Evolutionary conservation across 2,888 invertebrate species (phyloP), one percentile per base, ranked within the genome.

Genomic region (Megaustenia siamemsis): DNA sequence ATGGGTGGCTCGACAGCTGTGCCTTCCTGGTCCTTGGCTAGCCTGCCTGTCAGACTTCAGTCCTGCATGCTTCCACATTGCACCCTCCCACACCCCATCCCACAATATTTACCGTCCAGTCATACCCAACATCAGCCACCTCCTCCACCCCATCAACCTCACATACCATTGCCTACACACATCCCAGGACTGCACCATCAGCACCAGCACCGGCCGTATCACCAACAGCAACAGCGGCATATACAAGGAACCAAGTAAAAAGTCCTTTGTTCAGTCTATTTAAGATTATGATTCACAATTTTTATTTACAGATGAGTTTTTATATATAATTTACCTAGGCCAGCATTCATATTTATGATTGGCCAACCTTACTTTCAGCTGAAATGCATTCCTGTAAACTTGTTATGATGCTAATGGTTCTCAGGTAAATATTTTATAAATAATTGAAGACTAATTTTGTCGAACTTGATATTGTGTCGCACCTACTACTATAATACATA

Each of bases 21-120:
- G 88, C 90, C 93, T 28, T 92, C 92, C 38, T 93, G 93, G 93
- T 92, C 93, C 32, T 87, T 93, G 83, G 92, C 93, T 10, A 90
- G 89, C 21, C 92, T 92, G 86, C 89, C 89, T 71, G 89, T 93
- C 86, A 92, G 90, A 86, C 90, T 93, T 86, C 93, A 93, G 63
- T 90, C 90, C 18, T 93, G 93, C 89, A 91, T 91, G 38, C 83
- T 90, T 86, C 89, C 86, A 78, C 90, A 87, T 88, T 86, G 87
- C 91, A 87, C 86, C 88, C 78, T 83, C 83, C 88, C 88, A 89
- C 86, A 82, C 45, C 86, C 69, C 60, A 75, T 83, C 63, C 87
- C 80, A 88, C 89, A 81, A 89, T 88, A 71, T 85, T 86, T 60
- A 82, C 88, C 84, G 89, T 88, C 86, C 89, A 87, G 85, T 88